Evolutionary conservation across 2,113 vertebrate genomes (phyloP), one percentile per base, ranked within the genome.

Genomic region (Rhodinocichla rosea): DNA sequence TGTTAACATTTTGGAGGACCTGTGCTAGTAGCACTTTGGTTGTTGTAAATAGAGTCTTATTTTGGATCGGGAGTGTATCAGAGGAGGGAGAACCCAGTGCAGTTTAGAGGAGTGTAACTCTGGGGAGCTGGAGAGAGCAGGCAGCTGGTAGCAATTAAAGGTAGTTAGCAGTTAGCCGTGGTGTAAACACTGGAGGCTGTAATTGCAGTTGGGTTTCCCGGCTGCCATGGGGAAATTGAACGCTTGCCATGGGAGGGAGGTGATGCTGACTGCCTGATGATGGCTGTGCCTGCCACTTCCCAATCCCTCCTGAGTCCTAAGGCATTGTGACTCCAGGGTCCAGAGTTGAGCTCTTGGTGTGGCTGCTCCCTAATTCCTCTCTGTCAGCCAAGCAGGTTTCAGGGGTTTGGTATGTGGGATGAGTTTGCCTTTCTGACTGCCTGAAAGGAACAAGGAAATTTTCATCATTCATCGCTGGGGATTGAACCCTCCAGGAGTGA

Each of bases 351-450:
- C 42, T 1, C 42, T 77, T 74, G 3, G 6, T 73, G 68, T 75
- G 95, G 68, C 86, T 93, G 45, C 80, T 94, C 60, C 56, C 59
- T 67, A 19, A 62, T 86, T 86, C 77, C 76, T 53, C 37, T 73
- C 17, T 62, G 33, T n/a, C 64, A 81, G 64, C 76, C 86, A 47
- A 52, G 64, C 5, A 42, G 79, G 30, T 87, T 86, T 80, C 67
- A 86, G 49, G 2, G 7, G 16, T 83, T 93, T 90, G 86, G 73
- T 45, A 10, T 77, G 71, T 74, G 71, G 90, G 35, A 53, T 94
- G 88, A 64, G 57, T 77, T 92, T 93, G 69, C 75, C 40, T 89
- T 69, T 89, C 62, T 50, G 40, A 57, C 71, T 28, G 39, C 69
- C 74, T 62, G 77, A 68, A 65, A 92, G 82, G 20, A 64, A 15